Evolutionary conservation across 2,113 vertebrate genomes (phyloP).

Genomic region (Taxidea taxus): DNA sequence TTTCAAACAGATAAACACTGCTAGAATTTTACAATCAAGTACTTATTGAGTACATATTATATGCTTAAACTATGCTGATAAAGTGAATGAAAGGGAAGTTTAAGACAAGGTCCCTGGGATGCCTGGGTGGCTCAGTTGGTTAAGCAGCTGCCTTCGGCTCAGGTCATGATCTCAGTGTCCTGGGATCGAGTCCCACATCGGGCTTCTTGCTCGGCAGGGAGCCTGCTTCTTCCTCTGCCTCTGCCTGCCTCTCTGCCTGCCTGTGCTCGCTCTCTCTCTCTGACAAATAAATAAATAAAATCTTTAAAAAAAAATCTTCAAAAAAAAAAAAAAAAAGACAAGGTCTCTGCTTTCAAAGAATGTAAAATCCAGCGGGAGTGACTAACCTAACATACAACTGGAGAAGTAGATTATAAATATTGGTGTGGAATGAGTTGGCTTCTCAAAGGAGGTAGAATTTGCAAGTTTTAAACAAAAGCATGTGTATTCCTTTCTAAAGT

Average conservation of each 20-base stretch:
- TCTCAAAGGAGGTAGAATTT: conserved; percentile 13
- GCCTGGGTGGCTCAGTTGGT: too few relatives aligned
- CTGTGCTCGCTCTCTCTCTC: too few relatives aligned
- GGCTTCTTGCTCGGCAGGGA: too few relatives aligned
- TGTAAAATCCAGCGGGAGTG: not conserved
- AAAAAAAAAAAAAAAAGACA: too few relatives aligned
- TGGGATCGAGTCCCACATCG: too few relatives aligned
- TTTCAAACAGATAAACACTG: not conserved
- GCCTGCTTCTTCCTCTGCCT: too few relatives aligned
- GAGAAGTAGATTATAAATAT: not conserved
- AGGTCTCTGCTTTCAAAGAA: conserved; percentile 1
- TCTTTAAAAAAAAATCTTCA: too few relatives aligned
- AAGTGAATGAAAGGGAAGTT: not conserved
- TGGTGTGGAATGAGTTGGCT: not conserved
- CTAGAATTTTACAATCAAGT: not conserved
- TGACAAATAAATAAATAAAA: too few relatives aligned
- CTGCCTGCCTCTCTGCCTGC: too few relatives aligned
- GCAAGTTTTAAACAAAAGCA: conserved; percentile 15
- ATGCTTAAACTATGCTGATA: not conserved
- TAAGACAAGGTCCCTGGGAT: not conserved
- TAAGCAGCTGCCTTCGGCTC: too few relatives aligned
- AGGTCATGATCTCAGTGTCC: too few relatives aligned
- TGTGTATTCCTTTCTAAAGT: conserved; percentile 6
- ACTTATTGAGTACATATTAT: not conserved
- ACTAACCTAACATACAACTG: not conserved